Conservation (phyloP, 2,888 invertebrate genomes). For the Parelbella ahira region DNA sequence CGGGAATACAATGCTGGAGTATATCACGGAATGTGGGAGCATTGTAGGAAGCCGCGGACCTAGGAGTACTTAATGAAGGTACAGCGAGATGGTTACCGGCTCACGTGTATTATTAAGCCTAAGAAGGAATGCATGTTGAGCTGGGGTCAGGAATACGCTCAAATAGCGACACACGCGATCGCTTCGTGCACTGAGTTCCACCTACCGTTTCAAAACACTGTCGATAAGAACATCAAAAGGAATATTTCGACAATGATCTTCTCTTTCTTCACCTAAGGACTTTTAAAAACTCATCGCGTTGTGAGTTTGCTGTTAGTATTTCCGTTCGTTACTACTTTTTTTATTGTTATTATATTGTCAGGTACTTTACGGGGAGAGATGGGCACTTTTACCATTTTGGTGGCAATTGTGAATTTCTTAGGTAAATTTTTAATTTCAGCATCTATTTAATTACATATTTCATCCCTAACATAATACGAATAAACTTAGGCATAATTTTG, state of each 20-base stretch:
- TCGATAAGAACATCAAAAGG: constrained; percentile 6
- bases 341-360: no score
- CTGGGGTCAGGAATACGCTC: constrained; percentile 61
- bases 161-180: constrained; percentile 53
- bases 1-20: constrained; percentile 18
- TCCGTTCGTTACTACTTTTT: no score
- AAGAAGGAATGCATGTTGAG: constrained; percentile 71
- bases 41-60: constrained; percentile 16
- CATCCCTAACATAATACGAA: no score
- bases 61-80: constrained; percentile 59
- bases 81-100: constrained; percentile 64
- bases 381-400: no score
- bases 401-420: no score
- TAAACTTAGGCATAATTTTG: no score
- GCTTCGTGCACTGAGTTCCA: constrained; percentile 8
- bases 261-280: constrained; percentile 1
- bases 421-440: no score
- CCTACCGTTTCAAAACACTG: neutral
- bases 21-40: constrained; percentile 44
- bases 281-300: no score
- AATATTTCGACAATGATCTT: neutral
- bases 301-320: no score
- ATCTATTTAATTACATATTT: no score
- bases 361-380: no score
- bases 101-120: constrained; percentile 76